Evolutionary conservation across 2,888 invertebrate species (phyloP).

Genomic region (Leptopterna dolabrata): DNA sequence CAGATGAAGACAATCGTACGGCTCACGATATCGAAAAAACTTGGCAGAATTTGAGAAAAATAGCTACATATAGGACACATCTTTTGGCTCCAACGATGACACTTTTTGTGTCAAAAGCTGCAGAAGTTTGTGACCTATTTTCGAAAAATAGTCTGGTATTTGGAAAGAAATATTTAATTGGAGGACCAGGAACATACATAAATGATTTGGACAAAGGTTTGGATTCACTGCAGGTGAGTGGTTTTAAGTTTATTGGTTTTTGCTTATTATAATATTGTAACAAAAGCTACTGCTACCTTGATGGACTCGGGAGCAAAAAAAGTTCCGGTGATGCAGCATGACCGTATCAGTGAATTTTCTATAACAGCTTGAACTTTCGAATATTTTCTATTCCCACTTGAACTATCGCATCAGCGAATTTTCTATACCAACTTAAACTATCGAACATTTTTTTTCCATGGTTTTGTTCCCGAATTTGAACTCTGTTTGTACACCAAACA

Average conservation of each 20-base stretch:
- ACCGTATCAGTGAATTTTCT: too few species aligned
- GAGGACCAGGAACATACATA: slow-evolving; percentile 38
- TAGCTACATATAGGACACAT: slow-evolving; percentile 30
- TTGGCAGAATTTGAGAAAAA: slow-evolving; percentile 10
- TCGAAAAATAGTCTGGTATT: slow-evolving; percentile 36
- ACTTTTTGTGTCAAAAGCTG: slow-evolving; percentile 28
- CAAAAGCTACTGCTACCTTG: too few species aligned
- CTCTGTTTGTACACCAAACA: too few species aligned
- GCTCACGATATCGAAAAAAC: background rate
- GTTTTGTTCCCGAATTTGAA: too few species aligned
- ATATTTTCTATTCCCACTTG: too few species aligned
- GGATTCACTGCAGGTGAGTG: slow-evolving; percentile 5
- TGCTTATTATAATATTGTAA: too few species aligned
- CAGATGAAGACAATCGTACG: slow-evolving; percentile 8
- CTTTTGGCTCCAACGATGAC: slow-evolving; percentile 33
- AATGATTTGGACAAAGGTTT: slow-evolving; percentile 39
- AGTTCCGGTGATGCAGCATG: too few species aligned
- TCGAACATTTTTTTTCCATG: too few species aligned
- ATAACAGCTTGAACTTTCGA: too few species aligned
- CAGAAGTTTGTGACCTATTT: slow-evolving; percentile 30
- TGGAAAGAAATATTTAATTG: slow-evolving; percentile 31
- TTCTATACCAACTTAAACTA: too few species aligned
- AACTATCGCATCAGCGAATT: too few species aligned
- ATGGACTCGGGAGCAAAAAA: too few species aligned
- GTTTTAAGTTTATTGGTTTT: background rate